phyloP scores from a whole-genome alignment of 1,140 invertebrate genomes.

The Akabosia matsudoensis region DNA sequence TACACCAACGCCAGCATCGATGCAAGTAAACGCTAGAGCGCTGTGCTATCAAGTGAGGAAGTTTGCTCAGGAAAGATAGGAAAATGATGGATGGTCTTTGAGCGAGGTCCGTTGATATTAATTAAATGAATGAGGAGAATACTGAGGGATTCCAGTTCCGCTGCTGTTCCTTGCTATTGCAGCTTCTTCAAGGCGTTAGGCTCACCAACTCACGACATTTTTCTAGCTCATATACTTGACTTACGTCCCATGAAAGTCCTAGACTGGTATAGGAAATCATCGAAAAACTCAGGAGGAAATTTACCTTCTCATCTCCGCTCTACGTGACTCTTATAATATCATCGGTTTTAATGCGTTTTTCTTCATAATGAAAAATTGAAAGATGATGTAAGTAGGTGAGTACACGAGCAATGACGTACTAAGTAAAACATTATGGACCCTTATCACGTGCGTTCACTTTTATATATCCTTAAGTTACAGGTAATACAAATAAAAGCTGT shows the following conservation, averaged over 20 bases:
- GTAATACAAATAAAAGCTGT: neutral
- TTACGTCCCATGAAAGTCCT: no score
- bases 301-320: neutral
- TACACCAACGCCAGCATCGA: neutral
- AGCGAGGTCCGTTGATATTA: constrained; percentile 10
- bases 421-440: neutral
- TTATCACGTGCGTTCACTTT: neutral
- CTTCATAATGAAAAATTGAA: neutral
- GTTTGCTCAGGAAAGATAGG: constrained; percentile 3
- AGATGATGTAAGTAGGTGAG: neutral
- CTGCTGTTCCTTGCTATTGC: neutral
- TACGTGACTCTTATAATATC: no score
- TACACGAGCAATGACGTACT: neutral
- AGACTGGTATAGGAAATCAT: neutral
- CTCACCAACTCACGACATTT: neutral
- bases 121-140: constrained; percentile 19
- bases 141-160: neutral
- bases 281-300: neutral
- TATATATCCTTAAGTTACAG: neutral
- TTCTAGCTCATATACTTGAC: no score
- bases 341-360: neutral
- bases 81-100: constrained; percentile 22
- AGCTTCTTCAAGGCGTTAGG: no score
- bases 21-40: no score
- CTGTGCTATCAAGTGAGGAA: constrained; percentile 14